Conservation (phyloP, 1,140 invertebrate genomes). For the Babylonia areolata region DNA sequence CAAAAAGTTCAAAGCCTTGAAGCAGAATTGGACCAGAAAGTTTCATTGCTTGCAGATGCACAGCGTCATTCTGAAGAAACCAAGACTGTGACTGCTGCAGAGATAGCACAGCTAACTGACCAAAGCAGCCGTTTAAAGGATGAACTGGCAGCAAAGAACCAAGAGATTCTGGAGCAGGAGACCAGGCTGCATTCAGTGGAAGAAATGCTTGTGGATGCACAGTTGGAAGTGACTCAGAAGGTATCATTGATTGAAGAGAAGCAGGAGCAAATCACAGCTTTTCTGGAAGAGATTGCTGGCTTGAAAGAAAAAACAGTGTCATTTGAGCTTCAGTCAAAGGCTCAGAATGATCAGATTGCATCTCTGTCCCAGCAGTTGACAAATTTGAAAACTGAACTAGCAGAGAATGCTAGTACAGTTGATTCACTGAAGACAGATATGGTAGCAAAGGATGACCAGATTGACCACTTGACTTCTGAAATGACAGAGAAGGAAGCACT, state of each 20-base stretch:
- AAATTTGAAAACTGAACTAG: neutral
- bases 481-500: neutral
- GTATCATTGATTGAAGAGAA: conserved; percentile 10
- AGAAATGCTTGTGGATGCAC: conserved; percentile 13
- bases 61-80: neutral
- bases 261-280: neutral
- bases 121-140: neutral
- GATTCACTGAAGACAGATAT: neutral
- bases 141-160: neutral
- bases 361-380: conserved; percentile 16
- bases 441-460: neutral
- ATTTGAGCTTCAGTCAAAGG: conserved; percentile 6
- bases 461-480: neutral
- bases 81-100: neutral
- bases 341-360: neutral
- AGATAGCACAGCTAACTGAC: neutral
- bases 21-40: neutral
- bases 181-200: conserved; percentile 34
- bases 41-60: neutral
- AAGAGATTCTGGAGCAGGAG: conserved; percentile 23
- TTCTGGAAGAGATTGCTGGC: conserved; percentile 27
- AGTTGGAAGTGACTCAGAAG: conserved; percentile 8
- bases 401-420: neutral
- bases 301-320: conserved; percentile 18
- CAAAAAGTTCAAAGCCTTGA: neutral